phyloP scores from a whole-genome alignment of 2,888 invertebrate genomes.

The Tachina lurida region DNA sequence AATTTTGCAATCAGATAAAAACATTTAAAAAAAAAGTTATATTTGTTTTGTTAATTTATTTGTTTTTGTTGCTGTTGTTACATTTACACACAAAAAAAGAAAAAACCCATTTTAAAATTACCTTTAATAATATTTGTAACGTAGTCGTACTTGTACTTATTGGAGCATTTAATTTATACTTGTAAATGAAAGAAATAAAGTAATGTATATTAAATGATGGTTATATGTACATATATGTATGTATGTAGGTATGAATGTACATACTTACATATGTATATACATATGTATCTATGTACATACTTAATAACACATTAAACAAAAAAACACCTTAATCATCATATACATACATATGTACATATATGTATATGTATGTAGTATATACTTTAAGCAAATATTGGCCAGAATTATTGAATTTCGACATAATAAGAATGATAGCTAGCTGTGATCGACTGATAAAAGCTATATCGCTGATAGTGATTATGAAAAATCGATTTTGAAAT shows the following conservation, averaged over 20 bases:
- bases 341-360: neutral
- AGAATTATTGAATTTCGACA: constrained; percentile 19
- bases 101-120: constrained; percentile 48
- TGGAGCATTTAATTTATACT: constrained; percentile 59
- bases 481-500: neutral
- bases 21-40: constrained; percentile 12
- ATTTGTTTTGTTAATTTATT: constrained; percentile 52
- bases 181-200: constrained; percentile 12
- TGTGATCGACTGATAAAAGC: constrained; percentile 10
- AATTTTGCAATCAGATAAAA: constrained; percentile 48
- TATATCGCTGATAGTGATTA: neutral
- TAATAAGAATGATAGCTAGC: neutral
- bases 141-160: constrained; percentile 61
- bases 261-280: too few species aligned
- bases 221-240: too few species aligned
- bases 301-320: constrained; percentile 16
- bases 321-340: constrained; percentile 3
- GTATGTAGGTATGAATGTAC: too few species aligned
- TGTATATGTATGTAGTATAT: too few species aligned
- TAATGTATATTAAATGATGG: neutral
- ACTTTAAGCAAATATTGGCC: neutral
- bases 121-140: constrained; percentile 41
- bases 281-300: neutral
- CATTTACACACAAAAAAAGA: constrained; percentile 46
- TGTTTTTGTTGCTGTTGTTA: constrained; percentile 34